phyloP scores from a whole-genome alignment of 2,797 vertebrate genomes.

The Brachyrhaphis roseni region DNA sequence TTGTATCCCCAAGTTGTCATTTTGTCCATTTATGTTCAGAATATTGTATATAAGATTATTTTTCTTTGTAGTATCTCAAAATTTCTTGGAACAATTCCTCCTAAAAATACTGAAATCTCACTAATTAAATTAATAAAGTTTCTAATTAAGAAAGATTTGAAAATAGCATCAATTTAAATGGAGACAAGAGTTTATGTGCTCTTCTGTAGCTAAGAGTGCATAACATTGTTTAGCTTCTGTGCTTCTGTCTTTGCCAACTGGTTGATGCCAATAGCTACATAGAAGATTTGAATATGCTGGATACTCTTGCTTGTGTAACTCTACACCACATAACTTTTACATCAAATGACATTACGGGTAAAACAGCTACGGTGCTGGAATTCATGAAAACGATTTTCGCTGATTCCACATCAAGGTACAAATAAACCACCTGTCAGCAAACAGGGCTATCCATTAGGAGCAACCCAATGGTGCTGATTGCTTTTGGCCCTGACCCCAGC shows the following conservation, averaged over 20 bases:
- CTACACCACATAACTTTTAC: neutral
- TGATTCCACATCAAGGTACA: slow-evolving; percentile 40
- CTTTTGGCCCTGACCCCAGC: slow-evolving; percentile 78
- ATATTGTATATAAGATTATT: neutral
- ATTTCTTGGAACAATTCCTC: neutral
- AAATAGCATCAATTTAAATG: neutral
- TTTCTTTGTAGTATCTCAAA: neutral
- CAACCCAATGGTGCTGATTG: slow-evolving; percentile 73
- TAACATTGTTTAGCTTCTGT: neutral
- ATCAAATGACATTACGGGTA: neutral
- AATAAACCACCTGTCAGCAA: slow-evolving; percentile 75
- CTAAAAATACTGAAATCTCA: neutral
- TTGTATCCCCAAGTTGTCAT: neutral
- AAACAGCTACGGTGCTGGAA: slow-evolving; percentile 6
- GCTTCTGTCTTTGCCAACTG: neutral
- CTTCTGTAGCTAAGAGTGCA: neutral
- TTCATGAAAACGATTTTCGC: slow-evolving; percentile 10
- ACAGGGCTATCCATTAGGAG: slow-evolving; percentile 74
- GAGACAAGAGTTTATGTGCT: neutral
- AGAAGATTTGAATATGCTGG: neutral
- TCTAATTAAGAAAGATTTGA: neutral
- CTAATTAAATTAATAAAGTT: neutral
- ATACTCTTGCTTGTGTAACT: neutral
- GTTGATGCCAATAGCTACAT: neutral
- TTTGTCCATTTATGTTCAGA: neutral